Percentiles rank a stretch among this genome's conserved stretches.
Conservation (phyloP, 2,888 invertebrate species). For the Eupithecia insigniata region DNA sequence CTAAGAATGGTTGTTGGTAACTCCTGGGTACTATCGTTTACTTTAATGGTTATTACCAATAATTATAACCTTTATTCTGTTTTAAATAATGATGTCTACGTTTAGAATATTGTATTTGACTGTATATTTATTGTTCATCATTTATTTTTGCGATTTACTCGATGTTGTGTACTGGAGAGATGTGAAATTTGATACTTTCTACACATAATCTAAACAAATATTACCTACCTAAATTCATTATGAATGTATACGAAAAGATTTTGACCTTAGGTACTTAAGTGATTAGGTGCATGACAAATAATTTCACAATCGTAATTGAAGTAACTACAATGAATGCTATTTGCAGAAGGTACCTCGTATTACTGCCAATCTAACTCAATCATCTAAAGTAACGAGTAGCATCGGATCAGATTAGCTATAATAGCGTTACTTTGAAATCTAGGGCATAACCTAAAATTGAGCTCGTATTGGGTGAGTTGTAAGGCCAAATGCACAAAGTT, state of each 20-base stretch:
- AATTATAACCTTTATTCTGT: not conserved
- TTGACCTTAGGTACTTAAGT: not conserved
- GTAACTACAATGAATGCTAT: not conserved
- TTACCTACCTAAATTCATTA: not conserved
- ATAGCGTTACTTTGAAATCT: not conserved
- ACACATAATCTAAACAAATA: not conserved
- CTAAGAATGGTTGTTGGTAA: conserved; percentile 38
- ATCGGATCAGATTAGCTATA: not conserved
- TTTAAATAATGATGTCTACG: not conserved
- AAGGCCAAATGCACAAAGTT: not conserved
- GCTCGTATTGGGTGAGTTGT: not conserved
- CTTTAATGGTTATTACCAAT: conserved; percentile 34
- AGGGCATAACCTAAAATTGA: not conserved
- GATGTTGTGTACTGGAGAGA: not conserved
- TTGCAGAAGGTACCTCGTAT: not conserved
- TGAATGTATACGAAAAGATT: not conserved
- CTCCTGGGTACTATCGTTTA: conserved; percentile 37
- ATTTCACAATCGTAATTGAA: not conserved
- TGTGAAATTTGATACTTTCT: not conserved
- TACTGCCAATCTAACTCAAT: not conserved
- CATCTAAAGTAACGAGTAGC: not conserved
- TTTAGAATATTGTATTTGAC: not conserved
- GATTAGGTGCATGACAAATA: not conserved
- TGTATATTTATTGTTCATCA: not conserved
- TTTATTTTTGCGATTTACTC: not conserved